Evolutionary conservation across 1,140 invertebrate species (phyloP).

Genomic region (Macrostomum lignano): DNA sequence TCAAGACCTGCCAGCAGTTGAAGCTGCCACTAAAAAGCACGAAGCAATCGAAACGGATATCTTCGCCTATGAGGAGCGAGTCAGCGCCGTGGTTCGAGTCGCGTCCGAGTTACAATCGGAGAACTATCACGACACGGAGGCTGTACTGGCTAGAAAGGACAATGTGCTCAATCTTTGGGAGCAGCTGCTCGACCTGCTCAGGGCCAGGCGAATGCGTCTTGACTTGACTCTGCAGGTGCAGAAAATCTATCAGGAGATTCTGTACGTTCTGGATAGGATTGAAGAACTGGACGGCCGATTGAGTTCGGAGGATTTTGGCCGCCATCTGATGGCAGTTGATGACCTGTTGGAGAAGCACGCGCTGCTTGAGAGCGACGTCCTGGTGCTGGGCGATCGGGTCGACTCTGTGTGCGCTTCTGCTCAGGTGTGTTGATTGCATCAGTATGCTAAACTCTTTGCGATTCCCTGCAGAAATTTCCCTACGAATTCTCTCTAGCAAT

Average conservation of each 20-base stretch:
- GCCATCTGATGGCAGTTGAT: slow-evolving; percentile 94
- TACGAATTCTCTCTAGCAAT: too few relatives aligned
- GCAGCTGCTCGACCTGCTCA: slow-evolving; percentile 66
- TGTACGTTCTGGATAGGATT: slow-evolving; percentile 91
- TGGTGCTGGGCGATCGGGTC: slow-evolving; percentile 77
- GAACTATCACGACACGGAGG: slow-evolving; percentile 87
- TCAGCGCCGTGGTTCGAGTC: slow-evolving; percentile 86
- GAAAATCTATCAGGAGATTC: slow-evolving; percentile 81
- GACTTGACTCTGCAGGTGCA: slow-evolving; percentile 72
- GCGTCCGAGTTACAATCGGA: slow-evolving; percentile 80
- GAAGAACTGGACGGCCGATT: slow-evolving; percentile 43
- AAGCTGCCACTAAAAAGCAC: slow-evolving; percentile 95
- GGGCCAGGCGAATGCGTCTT: slow-evolving; percentile 59
- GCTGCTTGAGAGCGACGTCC: slow-evolving; percentile 84
- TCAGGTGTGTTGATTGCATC: too few relatives aligned
- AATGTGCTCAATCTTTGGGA: slow-evolving; percentile 90
- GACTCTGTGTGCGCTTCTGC: slow-evolving; percentile 78
- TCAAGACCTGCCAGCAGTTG: slow-evolving; percentile 76
- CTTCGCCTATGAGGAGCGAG: slow-evolving; percentile 90
- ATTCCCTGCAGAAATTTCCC: too few relatives aligned
- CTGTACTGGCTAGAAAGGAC: slow-evolving; percentile 75
- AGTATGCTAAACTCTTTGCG: too few relatives aligned
- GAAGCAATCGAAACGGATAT: slow-evolving; percentile 99
- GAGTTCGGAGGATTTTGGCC: slow-evolving; percentile 84
- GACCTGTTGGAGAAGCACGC: slow-evolving; percentile 90